Evolutionary conservation across 2,888 invertebrate species (phyloP).

Genomic region (Neoitamus cyanurus): DNA sequence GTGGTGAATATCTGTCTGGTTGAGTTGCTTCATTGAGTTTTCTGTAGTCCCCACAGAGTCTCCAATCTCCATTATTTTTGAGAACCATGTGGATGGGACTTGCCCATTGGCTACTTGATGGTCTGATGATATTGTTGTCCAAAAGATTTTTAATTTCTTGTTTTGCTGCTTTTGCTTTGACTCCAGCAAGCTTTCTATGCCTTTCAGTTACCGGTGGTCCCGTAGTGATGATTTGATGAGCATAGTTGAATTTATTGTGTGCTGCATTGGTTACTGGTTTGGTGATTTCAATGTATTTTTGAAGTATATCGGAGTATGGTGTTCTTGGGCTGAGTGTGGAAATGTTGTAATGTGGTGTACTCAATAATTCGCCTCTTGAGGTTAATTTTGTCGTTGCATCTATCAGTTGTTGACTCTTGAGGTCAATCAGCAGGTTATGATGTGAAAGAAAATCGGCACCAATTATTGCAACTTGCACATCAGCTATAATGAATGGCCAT

Average conservation of each 20-base stretch:
- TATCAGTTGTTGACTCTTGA: background rate
- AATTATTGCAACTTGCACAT: no score
- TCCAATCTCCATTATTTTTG: background rate
- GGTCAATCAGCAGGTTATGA: background rate
- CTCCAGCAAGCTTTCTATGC: background rate
- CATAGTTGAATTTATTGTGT: background rate
- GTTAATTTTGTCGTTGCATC: background rate
- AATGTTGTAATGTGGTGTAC: background rate
- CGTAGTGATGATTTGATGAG: background rate
- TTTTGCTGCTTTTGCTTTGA: no score
- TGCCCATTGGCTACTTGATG: background rate
- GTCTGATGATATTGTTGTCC: background rate
- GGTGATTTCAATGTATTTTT: background rate
- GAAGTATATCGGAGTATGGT: background rate
- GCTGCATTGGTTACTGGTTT: background rate
- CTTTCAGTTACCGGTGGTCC: background rate
- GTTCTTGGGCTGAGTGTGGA: background rate
- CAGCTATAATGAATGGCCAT: no score
- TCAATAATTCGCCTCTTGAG: background rate
- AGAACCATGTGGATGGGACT: background rate
- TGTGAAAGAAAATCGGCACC: constrained; percentile 68
- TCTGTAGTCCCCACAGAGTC: background rate
- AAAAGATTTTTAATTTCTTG: no score
- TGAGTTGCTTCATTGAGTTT: background rate
- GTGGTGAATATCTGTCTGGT: background rate